A percentile compares a stretch with the other conserved stretches of the same genome.
phyloP scores from a whole-genome alignment of 2,113 vertebrate genomes.

The Oryzias melastigma region DNA sequence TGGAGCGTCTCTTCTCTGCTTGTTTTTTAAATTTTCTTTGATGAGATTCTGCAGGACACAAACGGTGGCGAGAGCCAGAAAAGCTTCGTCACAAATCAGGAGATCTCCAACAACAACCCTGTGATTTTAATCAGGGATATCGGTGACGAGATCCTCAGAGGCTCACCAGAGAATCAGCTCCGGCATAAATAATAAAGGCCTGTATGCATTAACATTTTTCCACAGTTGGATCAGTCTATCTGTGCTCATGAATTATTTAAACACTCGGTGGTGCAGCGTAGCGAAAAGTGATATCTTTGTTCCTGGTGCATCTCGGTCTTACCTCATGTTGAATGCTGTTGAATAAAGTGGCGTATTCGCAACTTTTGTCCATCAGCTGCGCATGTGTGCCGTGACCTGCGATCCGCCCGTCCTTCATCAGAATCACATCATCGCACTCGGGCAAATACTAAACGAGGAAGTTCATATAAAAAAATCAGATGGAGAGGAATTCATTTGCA shows the following conservation, averaged over 20 bases:
- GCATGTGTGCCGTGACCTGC: conserved; percentile 77
- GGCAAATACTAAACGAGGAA: conserved; percentile 73
- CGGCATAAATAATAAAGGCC: conserved; percentile 65
- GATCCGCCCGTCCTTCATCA: conserved; percentile 83
- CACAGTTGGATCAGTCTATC: conserved; percentile 34
- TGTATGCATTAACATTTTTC: conserved; percentile 68
- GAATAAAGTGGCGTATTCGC: conserved; percentile 78
- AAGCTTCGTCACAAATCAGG: conserved; percentile 34
- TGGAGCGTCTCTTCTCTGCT: conserved; percentile 36
- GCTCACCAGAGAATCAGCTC: conserved; percentile 60
- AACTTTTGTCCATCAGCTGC: conserved; percentile 76
- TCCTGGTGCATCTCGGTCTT: conserved; percentile 31
- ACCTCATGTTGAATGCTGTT: conserved; percentile 79
- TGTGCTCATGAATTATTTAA: conserved; percentile 71
- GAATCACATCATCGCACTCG: conserved; percentile 78
- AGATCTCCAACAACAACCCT: conserved; percentile 26
- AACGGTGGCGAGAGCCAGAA: not conserved
- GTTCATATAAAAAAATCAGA: not conserved
- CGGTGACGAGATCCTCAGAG: conserved; percentile 56
- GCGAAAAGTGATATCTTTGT: conserved; percentile 31
- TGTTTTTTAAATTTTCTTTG: conserved; percentile 74
- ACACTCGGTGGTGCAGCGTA: conserved; percentile 49
- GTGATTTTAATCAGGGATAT: conserved; percentile 54
- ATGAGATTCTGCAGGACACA: conserved; percentile 64
- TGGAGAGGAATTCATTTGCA: not conserved